Evolutionary conservation across 2,113 vertebrate species (phyloP), one percentile per base, ranked within the genome.

Genomic region (Epinephelus fuscoguttatus): DNA sequence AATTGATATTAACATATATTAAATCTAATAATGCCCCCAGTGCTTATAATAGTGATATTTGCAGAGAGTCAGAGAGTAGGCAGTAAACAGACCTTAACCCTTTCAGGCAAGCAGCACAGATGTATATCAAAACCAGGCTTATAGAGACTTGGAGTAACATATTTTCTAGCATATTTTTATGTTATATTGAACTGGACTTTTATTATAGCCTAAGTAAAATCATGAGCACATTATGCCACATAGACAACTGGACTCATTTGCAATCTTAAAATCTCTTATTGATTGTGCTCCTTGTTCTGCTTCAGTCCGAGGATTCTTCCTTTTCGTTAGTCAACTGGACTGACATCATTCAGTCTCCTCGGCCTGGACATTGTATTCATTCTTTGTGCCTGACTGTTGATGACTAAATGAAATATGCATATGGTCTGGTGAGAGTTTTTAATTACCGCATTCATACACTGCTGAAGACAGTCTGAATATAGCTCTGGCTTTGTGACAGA

Each of bases 391-490:
- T 52, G 53, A 42, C 17, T 60, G 13, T 19, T 57, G 60, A 23
- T 55, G 75, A 72, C n/a, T 25, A 23, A 59, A 59, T 57, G 5
- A 78, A 78, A 74, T 42, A 57, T 70, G 40, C 12, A 50, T 62
- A 25, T 77, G 37, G 47, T 74, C 68, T 15, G 42, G 13, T 50
- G 40, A n/a, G 18, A 33, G 49, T 61, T 55, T 67, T 62, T 78
- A 57, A 81, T 62, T 30, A 76, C 12, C 78, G 25, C 37, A 55
- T 60, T 69, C 56, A 81, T n/a, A 57, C 13, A 27, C 25, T 67
- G 60, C 59, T 61, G 25, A 61, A 61, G 53, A 80, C 11, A 42
- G 1, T 59, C 9, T 50, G 64, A 76, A 49, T 33, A 33, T 63
- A 67, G 21, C 56, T 57, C 25, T 57, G 69, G 27, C 70, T 70